Base-by-base conservation (phyloP, 2,113 vertebrate species). In the Hirundichthys speculiger region DNA sequence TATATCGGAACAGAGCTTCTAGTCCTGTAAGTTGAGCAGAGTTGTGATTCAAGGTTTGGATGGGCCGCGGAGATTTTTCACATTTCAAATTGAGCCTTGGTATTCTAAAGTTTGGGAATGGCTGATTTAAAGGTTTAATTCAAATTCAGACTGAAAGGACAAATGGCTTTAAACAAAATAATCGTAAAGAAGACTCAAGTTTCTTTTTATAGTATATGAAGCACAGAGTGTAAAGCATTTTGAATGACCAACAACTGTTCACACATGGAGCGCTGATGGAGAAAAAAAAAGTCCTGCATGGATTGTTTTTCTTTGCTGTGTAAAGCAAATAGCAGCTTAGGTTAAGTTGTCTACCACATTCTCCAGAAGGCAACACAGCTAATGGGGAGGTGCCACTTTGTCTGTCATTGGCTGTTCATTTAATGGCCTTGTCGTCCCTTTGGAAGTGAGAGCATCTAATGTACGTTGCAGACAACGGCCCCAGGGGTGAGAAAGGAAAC, bases 301-400 rank as follows among this genome's bases (percentile, higher is more conserved):
- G 39, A 18, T 77, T 61, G 24, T 56, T 69, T 69, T 56, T 70
- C 48, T 71, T 71, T 48, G 19, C 22, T 77, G 54, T 67, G 16
- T 59, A 55, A 70, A 43, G 45, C 49, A 72, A 86, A 80, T 53
- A 52, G 40, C 47, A 82, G 76, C 62, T 79, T 80, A 56, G 27
- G 46, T 80, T 83, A 76, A 63, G 69, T 73, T 58, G 69, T 74
- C 82, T 79, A 56, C 54, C 66, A 59, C 58, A 34, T 62, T 77
- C 48, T 61, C 59, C 52, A 62, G 55, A 40, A 79, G 70, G 63
- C 49, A 63, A 70, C 77, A 67, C 54, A 0, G 77, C 80, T 86
- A 88, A 84, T 87, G 69, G 70, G 77, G 83, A 88, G 83, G 87
- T 89, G 86, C 83, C 85, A 83, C 80, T 87, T 83, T 85, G 87